Base-by-base conservation (phyloP, 2,888 invertebrate species). In the Synergus itoensis region DNA sequence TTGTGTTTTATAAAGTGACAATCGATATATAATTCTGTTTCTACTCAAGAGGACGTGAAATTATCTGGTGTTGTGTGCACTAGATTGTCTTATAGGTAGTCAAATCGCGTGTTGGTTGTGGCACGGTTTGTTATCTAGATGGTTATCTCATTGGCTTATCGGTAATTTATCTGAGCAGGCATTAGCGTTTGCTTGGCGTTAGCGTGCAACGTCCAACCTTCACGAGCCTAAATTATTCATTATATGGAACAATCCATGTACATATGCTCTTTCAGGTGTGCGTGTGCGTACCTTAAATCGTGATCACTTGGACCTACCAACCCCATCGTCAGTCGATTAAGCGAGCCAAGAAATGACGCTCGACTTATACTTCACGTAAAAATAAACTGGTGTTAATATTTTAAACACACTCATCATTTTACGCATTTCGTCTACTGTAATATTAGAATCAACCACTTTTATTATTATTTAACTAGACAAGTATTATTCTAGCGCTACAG, bases 101-200 rank as follows among this genome's bases (percentile, higher is more conserved):
- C 83, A 81, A 84, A 86, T 89, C 87, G 89, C 89, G 88, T 88
- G 88, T 81, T 80, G 60, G 79, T 76, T 83, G 86, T 84, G 84
- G 86, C 86, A 83, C 87, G 87, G 89, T 87, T 88, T 87, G 89
- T 89, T 91, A 90, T 91, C 90, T 87, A 90, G 91, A 91, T 91
- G 84, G 83, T 89, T 90, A 92, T 92, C 91, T 87, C 80, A 83
- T 78, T 84, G 88, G 88, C 91, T 91, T 92, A 92, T 92, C 92
- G 90, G 90, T 91, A 90, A 92, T 91, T 91, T 92, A 92, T 92
- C 92, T 91, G 91, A 87, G 89, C 91, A 89, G 90, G 91, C 92
- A 92, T 92, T 92, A 91, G 91, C 91, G 91, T 92, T 91, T 91
- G 90, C 90, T 88, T 87, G 89, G 87, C 89, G 90, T 88, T 91